Percentiles rank a stretch among this genome's conserved stretches.
phyloP scores from a whole-genome alignment of 2,113 vertebrate species.

The Microtus pennsylvanicus region DNA sequence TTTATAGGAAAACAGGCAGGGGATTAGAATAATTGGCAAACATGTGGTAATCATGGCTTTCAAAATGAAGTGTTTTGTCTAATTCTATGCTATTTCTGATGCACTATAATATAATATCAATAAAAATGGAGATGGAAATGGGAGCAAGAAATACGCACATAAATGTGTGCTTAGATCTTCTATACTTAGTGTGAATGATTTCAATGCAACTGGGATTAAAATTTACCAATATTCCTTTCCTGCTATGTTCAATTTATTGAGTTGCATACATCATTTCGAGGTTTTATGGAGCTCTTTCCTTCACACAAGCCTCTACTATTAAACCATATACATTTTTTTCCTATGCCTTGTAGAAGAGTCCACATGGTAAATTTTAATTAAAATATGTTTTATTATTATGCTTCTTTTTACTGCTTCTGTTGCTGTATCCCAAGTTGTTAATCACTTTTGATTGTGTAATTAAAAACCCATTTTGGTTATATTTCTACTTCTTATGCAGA shows the following conservation, averaged over 20 bases:
- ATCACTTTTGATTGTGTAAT: not conserved
- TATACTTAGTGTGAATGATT: not conserved
- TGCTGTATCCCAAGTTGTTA: not conserved
- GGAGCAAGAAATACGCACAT: not conserved
- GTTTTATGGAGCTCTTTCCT: not conserved
- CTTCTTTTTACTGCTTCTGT: not conserved
- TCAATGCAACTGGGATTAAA: not conserved
- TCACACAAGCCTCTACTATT: not conserved
- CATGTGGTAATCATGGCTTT: not conserved
- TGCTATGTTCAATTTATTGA: not conserved
- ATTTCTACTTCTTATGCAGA: not conserved
- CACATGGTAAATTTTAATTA: not conserved
- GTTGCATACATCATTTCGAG: not conserved
- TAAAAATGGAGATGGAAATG: not conserved
- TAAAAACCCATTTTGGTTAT: not conserved
- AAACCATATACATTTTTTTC: not conserved
- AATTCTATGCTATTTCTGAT: not conserved
- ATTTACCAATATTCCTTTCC: not conserved
- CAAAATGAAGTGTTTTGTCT: not conserved
- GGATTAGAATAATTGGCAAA: not conserved
- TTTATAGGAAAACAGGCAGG: not conserved
- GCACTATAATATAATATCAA: not conserved
- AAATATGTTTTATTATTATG: not conserved
- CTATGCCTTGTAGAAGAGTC: not conserved
- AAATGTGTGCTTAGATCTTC: not conserved